Evolutionary conservation across 2,113 vertebrate species (phyloP).

Genomic region (Abramis brama): DNA sequence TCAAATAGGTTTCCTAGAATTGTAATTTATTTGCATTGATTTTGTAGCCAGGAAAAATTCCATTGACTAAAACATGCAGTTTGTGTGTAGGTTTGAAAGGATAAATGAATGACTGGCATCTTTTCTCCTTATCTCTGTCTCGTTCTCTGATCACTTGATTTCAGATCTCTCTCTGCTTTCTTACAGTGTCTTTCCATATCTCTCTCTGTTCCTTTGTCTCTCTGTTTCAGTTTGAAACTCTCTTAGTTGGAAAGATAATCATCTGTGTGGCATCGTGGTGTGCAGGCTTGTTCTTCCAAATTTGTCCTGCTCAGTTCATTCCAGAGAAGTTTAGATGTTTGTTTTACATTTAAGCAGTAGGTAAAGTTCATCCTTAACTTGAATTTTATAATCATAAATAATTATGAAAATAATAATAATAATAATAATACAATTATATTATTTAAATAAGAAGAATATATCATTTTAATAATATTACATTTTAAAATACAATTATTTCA

Average conservation of each 20-base stretch:
- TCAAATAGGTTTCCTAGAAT: slow-evolving; percentile 27
- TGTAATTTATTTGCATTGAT: neutral
- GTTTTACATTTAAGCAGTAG: neutral
- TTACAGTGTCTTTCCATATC: neutral
- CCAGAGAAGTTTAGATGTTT: slow-evolving; percentile 10
- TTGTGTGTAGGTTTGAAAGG: slow-evolving; percentile 39
- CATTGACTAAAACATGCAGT: neutral
- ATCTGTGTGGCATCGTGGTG: neutral
- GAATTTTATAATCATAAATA: neutral
- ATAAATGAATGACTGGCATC: slow-evolving; percentile 40
- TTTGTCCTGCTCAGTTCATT: neutral
- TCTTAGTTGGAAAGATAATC: slow-evolving; percentile 39
- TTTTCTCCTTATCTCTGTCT: neutral
- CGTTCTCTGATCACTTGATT: neutral
- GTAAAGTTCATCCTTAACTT: neutral
- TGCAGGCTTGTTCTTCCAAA: neutral
- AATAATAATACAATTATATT: too few species aligned
- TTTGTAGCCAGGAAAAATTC: neutral
- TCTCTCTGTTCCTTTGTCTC: slow-evolving; percentile 39
- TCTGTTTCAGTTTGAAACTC: slow-evolving; percentile 57
- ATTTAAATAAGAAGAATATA: neutral
- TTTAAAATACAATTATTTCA: neutral
- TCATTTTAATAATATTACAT: neutral
- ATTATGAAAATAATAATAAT: too few species aligned
- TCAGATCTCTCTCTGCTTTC: neutral